These are phyloP conservation scores for Pinctada fucata DNA, from an alignment of 2,888 invertebrate genomes.

Conservation along the genomic window DNA sequence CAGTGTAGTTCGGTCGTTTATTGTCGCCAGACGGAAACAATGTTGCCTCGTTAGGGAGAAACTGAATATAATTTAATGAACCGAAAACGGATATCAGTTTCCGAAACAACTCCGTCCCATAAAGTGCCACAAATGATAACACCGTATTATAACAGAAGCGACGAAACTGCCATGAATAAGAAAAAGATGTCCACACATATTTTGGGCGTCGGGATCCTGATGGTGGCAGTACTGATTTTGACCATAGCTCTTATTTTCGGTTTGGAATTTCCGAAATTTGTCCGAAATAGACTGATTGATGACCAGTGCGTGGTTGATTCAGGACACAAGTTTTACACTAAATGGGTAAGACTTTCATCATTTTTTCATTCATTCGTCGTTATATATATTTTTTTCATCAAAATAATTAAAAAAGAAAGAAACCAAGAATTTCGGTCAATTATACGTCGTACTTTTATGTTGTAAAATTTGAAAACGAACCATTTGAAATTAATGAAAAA, in stretches of 20 bases:
- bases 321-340: slow-evolving; percentile 7
- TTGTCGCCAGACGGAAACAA: not conserved
- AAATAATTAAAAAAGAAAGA: too few relatives aligned
- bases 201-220: slow-evolving; percentile 14
- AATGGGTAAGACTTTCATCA: slow-evolving; percentile 18
- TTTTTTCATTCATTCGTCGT: too few relatives aligned
- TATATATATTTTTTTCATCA: too few relatives aligned
- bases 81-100: not conserved
- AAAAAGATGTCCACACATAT: slow-evolving; percentile 12
- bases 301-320: slow-evolving; percentile 12
- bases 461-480: too few relatives aligned
- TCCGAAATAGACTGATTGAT: slow-evolving; percentile 9
- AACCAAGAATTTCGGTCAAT: too few relatives aligned
- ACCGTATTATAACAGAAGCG: not conserved
- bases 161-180: not conserved
- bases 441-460: too few relatives aligned
- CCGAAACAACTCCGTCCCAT: too few relatives aligned
- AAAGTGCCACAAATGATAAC: not conserved
- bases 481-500: too few relatives aligned
- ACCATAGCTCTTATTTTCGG: slow-evolving; percentile 20
- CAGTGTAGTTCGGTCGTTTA: too few relatives aligned
- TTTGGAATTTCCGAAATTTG: slow-evolving; percentile 19
- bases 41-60: not conserved
- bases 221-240: slow-evolving; percentile 17
- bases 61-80: not conserved